phyloP scores from a whole-genome alignment of 2,113 vertebrate species.

The Hirundichthys speculiger region DNA sequence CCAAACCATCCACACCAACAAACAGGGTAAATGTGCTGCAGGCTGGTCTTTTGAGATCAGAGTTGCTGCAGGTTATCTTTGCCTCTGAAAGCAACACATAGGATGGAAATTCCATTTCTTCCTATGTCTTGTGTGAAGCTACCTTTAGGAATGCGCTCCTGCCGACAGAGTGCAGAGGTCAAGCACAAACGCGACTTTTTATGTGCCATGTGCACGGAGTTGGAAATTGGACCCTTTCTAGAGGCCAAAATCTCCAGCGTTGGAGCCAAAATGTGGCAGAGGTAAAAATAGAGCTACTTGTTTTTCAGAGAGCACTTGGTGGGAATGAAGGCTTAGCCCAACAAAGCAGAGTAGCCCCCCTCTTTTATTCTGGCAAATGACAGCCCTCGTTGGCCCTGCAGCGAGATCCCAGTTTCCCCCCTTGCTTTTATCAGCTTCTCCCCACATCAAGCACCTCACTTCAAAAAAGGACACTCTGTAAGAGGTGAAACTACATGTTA shows the following conservation, averaged over 20 bases:
- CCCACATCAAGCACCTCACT: slow-evolving; percentile 19
- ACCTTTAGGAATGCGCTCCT: slow-evolving; percentile 50
- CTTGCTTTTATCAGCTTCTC: slow-evolving; percentile 51
- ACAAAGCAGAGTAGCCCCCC: slow-evolving; percentile 57
- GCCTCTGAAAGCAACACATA: slow-evolving; percentile 32
- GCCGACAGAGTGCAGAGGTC: slow-evolving; percentile 52
- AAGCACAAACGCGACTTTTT: slow-evolving; percentile 52
- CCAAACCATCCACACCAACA: not conserved
- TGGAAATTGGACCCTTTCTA: slow-evolving; percentile 21
- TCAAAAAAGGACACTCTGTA: slow-evolving; percentile 16
- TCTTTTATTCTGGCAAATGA: slow-evolving; percentile 44
- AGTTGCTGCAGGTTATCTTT: slow-evolving; percentile 30
- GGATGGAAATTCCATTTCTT: slow-evolving; percentile 44
- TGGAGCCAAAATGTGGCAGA: slow-evolving; percentile 55
- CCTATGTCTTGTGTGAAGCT: slow-evolving; percentile 49
- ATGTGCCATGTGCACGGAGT: slow-evolving; percentile 24
- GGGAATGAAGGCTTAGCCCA: slow-evolving; percentile 67
- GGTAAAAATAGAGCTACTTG: slow-evolving; percentile 76
- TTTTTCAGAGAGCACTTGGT: slow-evolving; percentile 63
- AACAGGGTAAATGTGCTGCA: not conserved
- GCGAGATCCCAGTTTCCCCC: slow-evolving; percentile 63
- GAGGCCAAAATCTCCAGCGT: slow-evolving; percentile 46
- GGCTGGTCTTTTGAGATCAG: slow-evolving; percentile 12
- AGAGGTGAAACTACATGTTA: not conserved
- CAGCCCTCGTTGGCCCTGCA: slow-evolving; percentile 31